Evolutionary conservation across 2,888 invertebrate species (phyloP).

Genomic region (Drosophila meridionalis): DNA sequence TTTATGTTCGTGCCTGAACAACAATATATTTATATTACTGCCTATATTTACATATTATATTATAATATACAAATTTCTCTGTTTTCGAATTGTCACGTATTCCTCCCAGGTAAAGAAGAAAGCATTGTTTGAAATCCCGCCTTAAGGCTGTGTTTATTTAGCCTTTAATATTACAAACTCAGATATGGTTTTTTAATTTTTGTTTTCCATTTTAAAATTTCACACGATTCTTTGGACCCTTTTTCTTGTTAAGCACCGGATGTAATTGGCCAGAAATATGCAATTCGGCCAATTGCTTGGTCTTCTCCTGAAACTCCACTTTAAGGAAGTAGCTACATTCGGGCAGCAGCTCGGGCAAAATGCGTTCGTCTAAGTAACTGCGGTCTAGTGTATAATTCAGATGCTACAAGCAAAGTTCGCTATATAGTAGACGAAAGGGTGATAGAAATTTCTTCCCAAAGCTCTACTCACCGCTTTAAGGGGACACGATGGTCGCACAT

Average conservation of each 20-base stretch:
- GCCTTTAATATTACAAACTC: neutral
- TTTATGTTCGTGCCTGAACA: too few species aligned
- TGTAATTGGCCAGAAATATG: constrained; percentile 39
- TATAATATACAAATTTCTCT: too few species aligned
- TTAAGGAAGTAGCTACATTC: constrained; percentile 47
- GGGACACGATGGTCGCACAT: constrained; percentile 47
- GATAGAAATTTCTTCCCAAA: neutral
- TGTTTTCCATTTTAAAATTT: neutral
- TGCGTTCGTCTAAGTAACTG: constrained; percentile 49
- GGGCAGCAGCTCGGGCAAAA: constrained; percentile 56
- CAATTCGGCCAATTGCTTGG: constrained; percentile 33
- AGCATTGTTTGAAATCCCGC: neutral
- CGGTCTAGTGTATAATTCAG: constrained; percentile 54
- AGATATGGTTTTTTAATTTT: too few species aligned
- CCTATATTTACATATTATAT: too few species aligned
- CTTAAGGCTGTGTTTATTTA: neutral
- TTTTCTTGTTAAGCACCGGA: neutral
- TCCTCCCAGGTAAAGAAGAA: neutral
- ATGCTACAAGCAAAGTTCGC: constrained; percentile 37
- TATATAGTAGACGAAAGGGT: neutral
- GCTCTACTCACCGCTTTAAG: constrained; percentile 50
- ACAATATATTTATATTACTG: too few species aligned
- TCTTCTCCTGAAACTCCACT: constrained; percentile 26
- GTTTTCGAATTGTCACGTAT: too few species aligned
- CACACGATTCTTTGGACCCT: constrained; percentile 4